Evolutionary conservation across 2,888 invertebrate species (phyloP), one percentile per base, ranked within the genome.

Genomic region (Bedellia somnulentella): DNA sequence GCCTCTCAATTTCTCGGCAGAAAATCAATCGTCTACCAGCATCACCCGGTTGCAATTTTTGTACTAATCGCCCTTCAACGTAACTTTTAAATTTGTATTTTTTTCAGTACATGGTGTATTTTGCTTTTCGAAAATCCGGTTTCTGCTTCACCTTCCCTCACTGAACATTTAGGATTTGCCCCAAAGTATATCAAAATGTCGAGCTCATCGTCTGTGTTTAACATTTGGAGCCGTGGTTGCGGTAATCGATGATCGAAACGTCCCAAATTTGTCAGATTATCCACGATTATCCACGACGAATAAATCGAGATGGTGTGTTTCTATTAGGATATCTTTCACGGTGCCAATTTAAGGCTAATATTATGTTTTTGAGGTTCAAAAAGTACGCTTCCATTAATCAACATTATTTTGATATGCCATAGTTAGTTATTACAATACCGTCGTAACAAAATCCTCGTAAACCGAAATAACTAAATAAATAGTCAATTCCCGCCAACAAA

Each of bases 191-290:
- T 26, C 28, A 32, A 27, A 31, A 33, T 25, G 31, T 33, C 33
- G 24, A 31, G 31, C 31, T 35, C 33, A 35, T 35, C 29, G 29
- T 33, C 35, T 30, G 24, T 33, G 31, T 35, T 33, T 25, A 35
- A 30, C 28, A 31, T 35, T 30, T 33, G 27, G 21, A 32, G 35
- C 30, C 32, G 32, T 16, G 30, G 30, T 35, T 29, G 31, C 30
- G 34, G 31, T 32, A 32, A 11, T 27, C 32, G 30, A 30, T 32
- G 35, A 32, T 30, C 33, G 26, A 35, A 35, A 33, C 28, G 31
- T 35, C 33, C 31, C 9, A 18, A 18, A 18, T 18, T 18, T 18
- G 9, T 5, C 18, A 18, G 18, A 18, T 18, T 18, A 18, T 18
- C 5, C 18, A 18, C 18, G 18, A 18, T n/a, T n/a, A 30, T 27